phyloP scores from a whole-genome alignment of 2,797 vertebrate species.

The Anguilla marmorata region DNA sequence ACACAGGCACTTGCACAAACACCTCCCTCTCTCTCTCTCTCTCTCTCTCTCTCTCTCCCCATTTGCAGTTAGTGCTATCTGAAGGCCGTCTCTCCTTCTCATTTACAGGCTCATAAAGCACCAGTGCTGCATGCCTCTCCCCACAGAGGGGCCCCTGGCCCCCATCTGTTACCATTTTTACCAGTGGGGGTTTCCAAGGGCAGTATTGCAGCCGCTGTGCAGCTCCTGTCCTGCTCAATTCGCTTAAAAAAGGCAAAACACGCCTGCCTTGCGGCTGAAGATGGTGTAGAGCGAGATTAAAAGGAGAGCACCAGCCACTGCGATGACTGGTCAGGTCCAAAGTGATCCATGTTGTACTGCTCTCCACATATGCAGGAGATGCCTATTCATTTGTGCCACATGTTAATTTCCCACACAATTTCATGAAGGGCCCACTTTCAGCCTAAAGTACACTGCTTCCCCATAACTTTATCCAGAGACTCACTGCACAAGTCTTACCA shows the following conservation, averaged over 20 bases:
- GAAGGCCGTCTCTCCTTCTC: conserved; percentile 65
- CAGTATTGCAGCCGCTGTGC: conserved; percentile 57
- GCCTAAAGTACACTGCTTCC: neutral
- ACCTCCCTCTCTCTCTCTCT: conserved; percentile 43
- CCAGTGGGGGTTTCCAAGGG: conserved; percentile 66
- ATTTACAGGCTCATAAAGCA: conserved; percentile 73
- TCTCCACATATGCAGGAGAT: neutral
- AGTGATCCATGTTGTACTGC: neutral
- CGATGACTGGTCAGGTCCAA: neutral
- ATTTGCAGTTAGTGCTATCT: conserved; percentile 72
- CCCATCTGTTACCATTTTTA: conserved; percentile 74
- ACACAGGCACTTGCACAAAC: conserved; percentile 47
- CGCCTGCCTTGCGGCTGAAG: neutral
- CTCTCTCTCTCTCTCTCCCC: conserved; percentile 46
- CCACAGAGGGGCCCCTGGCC: conserved; percentile 56
- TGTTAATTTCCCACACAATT: neutral
- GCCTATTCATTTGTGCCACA: neutral
- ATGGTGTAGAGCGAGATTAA: neutral
- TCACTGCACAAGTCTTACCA: conserved; percentile 61
- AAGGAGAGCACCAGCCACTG: conserved; percentile 19
- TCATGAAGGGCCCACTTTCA: neutral
- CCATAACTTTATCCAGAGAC: neutral
- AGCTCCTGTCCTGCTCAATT: conserved; percentile 34
- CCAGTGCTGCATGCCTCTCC: conserved; percentile 66
- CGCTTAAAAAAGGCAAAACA: conserved; percentile 38